Conservation (phyloP, 2,888 invertebrate genomes). For the Xanthorhoe spadicearia region DNA sequence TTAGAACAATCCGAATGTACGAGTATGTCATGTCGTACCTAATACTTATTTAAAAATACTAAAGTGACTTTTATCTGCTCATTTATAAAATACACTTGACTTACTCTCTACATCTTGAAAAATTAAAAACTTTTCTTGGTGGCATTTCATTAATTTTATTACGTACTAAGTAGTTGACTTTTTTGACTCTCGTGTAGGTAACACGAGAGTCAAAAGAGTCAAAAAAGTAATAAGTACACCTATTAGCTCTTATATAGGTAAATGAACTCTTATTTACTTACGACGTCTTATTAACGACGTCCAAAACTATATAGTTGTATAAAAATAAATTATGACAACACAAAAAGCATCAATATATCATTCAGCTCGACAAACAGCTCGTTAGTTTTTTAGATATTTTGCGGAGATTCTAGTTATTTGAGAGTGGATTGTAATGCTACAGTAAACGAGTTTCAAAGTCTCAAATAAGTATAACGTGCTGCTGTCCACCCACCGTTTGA, state of each 20-base stretch:
- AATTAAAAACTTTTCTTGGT: constrained; percentile 56
- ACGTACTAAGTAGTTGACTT: constrained; percentile 47
- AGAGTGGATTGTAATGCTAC: constrained; percentile 24
- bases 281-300: constrained; percentile 6
- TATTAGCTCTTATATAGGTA: too few relatives aligned
- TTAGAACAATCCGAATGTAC: neutral
- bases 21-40: too few relatives aligned
- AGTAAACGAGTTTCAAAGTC: constrained; percentile 38
- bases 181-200: too few relatives aligned
- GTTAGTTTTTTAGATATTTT: constrained; percentile 10
- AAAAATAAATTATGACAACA: constrained; percentile 13
- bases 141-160: constrained; percentile 69
- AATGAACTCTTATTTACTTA: constrained; percentile 34
- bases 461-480: constrained; percentile 57
- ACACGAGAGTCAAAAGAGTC: too few relatives aligned
- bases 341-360: constrained; percentile 18
- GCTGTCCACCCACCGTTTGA: constrained; percentile 67
- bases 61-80: too few relatives aligned
- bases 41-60: too few relatives aligned
- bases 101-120: too few relatives aligned
- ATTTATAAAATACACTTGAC: too few relatives aligned
- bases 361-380: constrained; percentile 10
- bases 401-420: constrained; percentile 1
- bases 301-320: neutral
- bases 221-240: too few relatives aligned